Conservation (phyloP, 2,113 vertebrate genomes). For the Pica pica region DNA sequence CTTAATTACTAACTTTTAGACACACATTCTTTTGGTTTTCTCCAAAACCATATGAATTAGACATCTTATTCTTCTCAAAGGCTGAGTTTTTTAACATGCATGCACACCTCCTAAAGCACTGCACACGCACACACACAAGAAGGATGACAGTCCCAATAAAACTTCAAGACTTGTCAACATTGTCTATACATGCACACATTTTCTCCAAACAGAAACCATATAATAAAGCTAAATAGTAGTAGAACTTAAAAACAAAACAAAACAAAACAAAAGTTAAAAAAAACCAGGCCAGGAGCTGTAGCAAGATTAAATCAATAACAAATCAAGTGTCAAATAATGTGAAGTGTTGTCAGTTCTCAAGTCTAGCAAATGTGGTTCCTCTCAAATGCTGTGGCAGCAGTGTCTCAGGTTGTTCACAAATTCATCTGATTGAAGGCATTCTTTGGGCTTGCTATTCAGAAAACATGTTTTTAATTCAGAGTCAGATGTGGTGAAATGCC, state of each 20-base stretch:
- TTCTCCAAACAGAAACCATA: background rate
- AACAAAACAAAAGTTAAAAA: background rate
- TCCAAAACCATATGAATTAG: background rate
- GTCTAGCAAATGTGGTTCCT: background rate
- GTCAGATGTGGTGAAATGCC: background rate
- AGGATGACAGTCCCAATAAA: background rate
- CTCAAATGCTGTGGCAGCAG: accelerated
- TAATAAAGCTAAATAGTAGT: background rate
- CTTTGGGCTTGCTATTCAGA: background rate
- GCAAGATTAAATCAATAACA: background rate
- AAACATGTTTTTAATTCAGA: background rate
- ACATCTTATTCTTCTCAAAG: background rate
- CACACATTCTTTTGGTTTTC: background rate
- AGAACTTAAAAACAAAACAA: background rate
- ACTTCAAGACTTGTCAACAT: background rate
- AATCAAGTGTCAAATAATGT: background rate
- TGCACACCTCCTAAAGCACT: background rate
- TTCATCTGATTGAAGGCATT: background rate
- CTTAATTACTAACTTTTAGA: background rate
- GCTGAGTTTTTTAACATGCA: background rate
- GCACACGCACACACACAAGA: background rate
- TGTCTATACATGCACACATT: background rate
- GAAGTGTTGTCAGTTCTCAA: background rate
- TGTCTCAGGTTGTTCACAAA: background rate
- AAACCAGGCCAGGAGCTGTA: background rate